phyloP scores from a whole-genome alignment of 2,888 invertebrate species.

The Xanthostigma xanthostigma region DNA sequence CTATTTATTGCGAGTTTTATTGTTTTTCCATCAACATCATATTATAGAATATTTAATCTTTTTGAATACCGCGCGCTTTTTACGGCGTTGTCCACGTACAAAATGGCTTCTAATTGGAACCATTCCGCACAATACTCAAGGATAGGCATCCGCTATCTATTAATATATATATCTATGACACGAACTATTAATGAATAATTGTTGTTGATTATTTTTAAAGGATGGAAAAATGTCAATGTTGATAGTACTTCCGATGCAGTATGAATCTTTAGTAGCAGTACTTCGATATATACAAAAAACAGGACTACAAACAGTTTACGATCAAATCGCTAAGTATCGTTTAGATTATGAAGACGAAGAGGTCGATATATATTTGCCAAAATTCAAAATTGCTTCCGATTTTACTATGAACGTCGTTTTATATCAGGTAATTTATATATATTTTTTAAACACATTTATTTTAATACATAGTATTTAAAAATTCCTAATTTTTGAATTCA shows the following conservation, averaged over 20 bases:
- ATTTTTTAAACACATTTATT: not conserved
- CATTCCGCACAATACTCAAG: too few species aligned
- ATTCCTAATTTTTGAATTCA: too few species aligned
- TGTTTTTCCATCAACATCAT: too few species aligned
- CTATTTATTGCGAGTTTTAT: too few species aligned
- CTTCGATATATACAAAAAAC: slow-evolving; percentile 33
- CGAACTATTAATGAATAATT: not conserved
- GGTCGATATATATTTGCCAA: slow-evolving; percentile 46
- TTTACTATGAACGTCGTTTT: slow-evolving; percentile 41
- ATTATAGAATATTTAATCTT: too few species aligned
- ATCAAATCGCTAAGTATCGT: slow-evolving; percentile 31
- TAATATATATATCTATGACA: too few species aligned
- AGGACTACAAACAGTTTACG: slow-evolving; percentile 35
- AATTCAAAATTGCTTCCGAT: slow-evolving; percentile 45
- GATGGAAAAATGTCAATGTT: slow-evolving; percentile 48
- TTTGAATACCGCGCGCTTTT: too few species aligned
- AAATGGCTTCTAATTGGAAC: too few species aligned
- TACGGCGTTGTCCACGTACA: too few species aligned
- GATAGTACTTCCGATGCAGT: slow-evolving; percentile 43
- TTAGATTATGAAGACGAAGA: slow-evolving; percentile 38
- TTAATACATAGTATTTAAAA: too few species aligned
- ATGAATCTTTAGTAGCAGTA: slow-evolving; percentile 32
- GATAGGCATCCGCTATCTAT: too few species aligned
- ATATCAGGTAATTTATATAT: slow-evolving; percentile 26
- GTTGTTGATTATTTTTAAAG: slow-evolving; percentile 19